Percentiles rank a stretch among this genome's conserved stretches.
phyloP scores from a whole-genome alignment of 2,888 invertebrate species.

The Liopterus haemorrhoidalis region DNA sequence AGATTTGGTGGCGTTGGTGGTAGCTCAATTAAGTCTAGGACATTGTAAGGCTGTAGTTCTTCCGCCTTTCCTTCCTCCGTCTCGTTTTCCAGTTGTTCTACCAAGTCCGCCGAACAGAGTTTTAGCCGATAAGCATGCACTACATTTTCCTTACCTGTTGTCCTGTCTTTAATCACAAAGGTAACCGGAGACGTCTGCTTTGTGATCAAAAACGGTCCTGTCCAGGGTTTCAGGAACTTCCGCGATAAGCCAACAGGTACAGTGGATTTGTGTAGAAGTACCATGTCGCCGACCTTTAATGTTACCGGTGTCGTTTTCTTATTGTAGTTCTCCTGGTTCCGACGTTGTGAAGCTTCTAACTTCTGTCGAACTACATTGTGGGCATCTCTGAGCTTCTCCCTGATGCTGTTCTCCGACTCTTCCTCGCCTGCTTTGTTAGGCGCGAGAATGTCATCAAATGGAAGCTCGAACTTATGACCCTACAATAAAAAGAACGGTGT shows the following conservation, averaged over 20 bases:
- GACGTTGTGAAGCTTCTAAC: background rate
- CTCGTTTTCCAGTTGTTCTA: slow-evolving; percentile 1
- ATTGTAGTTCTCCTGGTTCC: slow-evolving; percentile 7
- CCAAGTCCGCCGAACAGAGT: slow-evolving; percentile 1
- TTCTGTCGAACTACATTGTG: slow-evolving; percentile 1
- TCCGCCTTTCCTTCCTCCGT: background rate
- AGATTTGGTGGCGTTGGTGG: too few relatives aligned
- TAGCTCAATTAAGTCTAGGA: too few relatives aligned
- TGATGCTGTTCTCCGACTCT: background rate
- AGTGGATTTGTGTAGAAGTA: slow-evolving; percentile 3
- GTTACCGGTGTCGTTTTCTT: background rate
- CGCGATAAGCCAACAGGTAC: slow-evolving; percentile 5
- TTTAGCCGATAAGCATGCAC: slow-evolving; percentile 13
- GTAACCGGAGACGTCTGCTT: slow-evolving; percentile 13
- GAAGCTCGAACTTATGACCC: slow-evolving; percentile 19
- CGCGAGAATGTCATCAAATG: slow-evolving; percentile 3
- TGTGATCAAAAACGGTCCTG: slow-evolving; percentile 4
- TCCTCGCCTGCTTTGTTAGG: background rate
- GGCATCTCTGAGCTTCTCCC: background rate
- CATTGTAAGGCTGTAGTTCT: too few relatives aligned
- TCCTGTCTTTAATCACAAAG: slow-evolving; percentile 4
- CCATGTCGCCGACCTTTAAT: slow-evolving; percentile 8
- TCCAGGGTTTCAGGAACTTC: slow-evolving; percentile 8
- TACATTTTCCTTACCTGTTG: slow-evolving; percentile 8
- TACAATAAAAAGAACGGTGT: slow-evolving; percentile 23